Evolutionary conservation across 2,113 vertebrate genomes (phyloP).

Genomic region (Cochlearius cochlearius): DNA sequence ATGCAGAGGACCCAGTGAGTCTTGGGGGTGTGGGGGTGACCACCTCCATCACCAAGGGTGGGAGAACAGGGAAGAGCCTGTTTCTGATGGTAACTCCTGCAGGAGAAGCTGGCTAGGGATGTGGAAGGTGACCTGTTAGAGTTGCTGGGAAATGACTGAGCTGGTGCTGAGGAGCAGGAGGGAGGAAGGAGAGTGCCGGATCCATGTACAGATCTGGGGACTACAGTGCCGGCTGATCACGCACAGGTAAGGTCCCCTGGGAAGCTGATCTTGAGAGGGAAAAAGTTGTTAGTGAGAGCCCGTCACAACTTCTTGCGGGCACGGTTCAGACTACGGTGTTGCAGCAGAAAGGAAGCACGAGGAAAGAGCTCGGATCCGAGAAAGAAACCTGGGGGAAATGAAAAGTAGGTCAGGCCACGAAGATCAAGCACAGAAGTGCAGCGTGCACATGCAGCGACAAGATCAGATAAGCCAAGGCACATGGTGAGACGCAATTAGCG

Average conservation of each 20-base stretch:
- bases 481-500: slow-evolving; percentile 57
- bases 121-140: not conserved
- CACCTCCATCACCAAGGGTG: not conserved
- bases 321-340: not conserved
- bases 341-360: not conserved
- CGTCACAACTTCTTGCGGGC: not conserved
- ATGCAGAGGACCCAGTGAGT: not conserved
- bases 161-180: not conserved
- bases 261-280: not conserved
- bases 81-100: not conserved
- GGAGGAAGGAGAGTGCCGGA: not conserved
- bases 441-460: not conserved
- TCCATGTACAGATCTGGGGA: not conserved
- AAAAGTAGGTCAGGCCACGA: slow-evolving; percentile 51
- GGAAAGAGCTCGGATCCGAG: not conserved
- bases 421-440: slow-evolving; percentile 27
- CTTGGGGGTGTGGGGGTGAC: not conserved
- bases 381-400: not conserved
- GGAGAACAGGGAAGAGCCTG: not conserved
- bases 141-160: not conserved
- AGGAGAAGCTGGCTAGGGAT: not conserved
- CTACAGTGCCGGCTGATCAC: accelerated
- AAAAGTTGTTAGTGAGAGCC: not conserved
- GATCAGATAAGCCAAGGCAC: slow-evolving; percentile 45
- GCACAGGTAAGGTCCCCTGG: not conserved